Percentiles rank a stretch among this genome's conserved stretches.
phyloP scores from a whole-genome alignment of 1,140 invertebrate species.

The Zaprionus davidi region DNA sequence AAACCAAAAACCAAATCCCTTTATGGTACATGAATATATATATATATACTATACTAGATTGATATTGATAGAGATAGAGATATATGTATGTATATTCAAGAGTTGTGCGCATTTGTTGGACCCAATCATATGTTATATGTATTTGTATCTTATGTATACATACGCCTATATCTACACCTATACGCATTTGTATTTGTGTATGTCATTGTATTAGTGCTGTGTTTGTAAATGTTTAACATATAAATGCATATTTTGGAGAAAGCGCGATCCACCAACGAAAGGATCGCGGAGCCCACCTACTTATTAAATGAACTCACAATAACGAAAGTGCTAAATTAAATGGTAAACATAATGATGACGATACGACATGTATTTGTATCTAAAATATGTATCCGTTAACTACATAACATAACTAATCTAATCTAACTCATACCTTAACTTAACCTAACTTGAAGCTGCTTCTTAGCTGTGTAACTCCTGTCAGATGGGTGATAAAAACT shows the following conservation, averaged over 20 bases:
- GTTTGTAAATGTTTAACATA: conserved; percentile 71
- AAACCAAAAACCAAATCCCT: conserved; percentile 14
- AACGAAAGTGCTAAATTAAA: conserved; percentile 45
- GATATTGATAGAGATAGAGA: conserved; percentile 13
- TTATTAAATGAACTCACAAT: conserved; percentile 46
- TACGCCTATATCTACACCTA: conserved; percentile 29
- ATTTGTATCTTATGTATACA: conserved; percentile 33
- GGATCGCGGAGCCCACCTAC: conserved; percentile 67
- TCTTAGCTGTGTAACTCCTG: conserved; percentile 81
- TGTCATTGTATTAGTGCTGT: conserved; percentile 74
- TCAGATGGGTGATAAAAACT: conserved; percentile 83
- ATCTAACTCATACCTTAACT: conserved; percentile 37
- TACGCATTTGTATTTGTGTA: conserved; percentile 55
- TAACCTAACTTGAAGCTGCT: conserved; percentile 56
- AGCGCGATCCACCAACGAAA: conserved; percentile 1
- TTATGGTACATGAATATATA: conserved; percentile 17
- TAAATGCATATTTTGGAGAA: conserved; percentile 20
- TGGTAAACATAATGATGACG: conserved; percentile 23
- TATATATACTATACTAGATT: conserved; percentile 25
- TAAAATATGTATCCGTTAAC: background rate
- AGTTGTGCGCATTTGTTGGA: conserved; percentile 36
- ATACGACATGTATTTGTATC: background rate
- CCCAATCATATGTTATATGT: conserved; percentile 43
- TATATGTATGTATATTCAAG: conserved; percentile 16
- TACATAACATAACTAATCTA: conserved; percentile 3